phyloP scores from a whole-genome alignment of 1,140 invertebrate genomes.

The Batillaria attramentaria region DNA sequence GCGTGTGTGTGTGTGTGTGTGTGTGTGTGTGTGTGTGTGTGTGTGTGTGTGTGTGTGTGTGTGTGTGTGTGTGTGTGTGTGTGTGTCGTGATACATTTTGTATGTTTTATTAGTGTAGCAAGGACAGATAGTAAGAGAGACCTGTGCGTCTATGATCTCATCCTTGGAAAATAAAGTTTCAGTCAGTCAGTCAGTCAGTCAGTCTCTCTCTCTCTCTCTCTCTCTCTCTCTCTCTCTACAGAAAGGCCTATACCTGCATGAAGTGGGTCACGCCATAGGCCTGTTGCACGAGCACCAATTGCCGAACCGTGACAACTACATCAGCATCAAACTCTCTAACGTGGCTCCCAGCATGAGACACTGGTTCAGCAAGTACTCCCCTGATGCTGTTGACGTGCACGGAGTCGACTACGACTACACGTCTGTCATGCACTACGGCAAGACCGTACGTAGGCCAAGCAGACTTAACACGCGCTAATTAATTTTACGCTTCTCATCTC shows the following conservation, averaged over 20 bases:
- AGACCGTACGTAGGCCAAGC: slow-evolving; percentile 59
- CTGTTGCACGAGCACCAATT: slow-evolving; percentile 73
- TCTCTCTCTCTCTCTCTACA: slow-evolving; percentile 26
- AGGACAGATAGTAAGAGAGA: too few species aligned
- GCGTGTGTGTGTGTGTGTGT: neutral
- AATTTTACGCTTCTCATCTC: too few species aligned
- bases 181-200: too few species aligned
- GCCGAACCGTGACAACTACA: slow-evolving; percentile 67
- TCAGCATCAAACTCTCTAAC: slow-evolving; percentile 67
- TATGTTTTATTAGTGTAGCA: too few species aligned
- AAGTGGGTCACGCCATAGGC: slow-evolving; percentile 71
- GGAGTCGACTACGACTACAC: slow-evolving; percentile 61
- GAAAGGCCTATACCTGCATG: slow-evolving; percentile 70
- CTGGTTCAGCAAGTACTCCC: slow-evolving; percentile 66
- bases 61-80: too few species aligned
- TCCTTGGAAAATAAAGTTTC: too few species aligned
- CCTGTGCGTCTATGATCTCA: too few species aligned
- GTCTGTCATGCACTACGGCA: slow-evolving; percentile 74
- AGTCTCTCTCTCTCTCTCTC: neutral
- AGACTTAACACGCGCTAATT: neutral
- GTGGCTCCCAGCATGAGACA: slow-evolving; percentile 59
- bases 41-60: too few species aligned
- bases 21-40: too few species aligned
- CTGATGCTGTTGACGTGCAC: slow-evolving; percentile 51
- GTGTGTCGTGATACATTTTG: too few species aligned